phyloP scores from a whole-genome alignment of 2,888 invertebrate species.

The Andrena chrysosceles region DNA sequence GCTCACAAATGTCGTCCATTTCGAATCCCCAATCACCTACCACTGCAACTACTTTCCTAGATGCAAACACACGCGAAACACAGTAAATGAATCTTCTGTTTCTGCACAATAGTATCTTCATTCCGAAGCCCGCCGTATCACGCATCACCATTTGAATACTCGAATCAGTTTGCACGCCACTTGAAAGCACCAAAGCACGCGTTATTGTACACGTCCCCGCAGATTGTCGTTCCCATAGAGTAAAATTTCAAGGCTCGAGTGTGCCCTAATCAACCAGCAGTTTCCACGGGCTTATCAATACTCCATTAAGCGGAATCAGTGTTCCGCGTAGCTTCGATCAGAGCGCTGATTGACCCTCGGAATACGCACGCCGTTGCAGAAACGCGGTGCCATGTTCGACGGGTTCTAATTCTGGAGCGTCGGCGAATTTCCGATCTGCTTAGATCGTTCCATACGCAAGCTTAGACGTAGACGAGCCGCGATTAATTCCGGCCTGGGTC shows the following conservation, averaged over 20 bases:
- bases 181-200: too few relatives aligned
- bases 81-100: too few relatives aligned
- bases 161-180: too few relatives aligned
- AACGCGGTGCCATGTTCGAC: slow-evolving; percentile 39
- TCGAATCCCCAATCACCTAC: too few relatives aligned
- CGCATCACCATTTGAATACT: too few relatives aligned
- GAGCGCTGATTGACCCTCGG: slow-evolving; percentile 43
- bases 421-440: slow-evolving; percentile 65
- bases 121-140: too few relatives aligned
- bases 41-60: too few relatives aligned
- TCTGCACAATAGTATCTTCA: too few relatives aligned
- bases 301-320: slow-evolving; percentile 29
- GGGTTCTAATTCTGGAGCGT: slow-evolving; percentile 53
- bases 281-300: slow-evolving; percentile 15
- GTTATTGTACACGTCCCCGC: not conserved
- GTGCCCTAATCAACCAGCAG: slow-evolving; percentile 11
- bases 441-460: slow-evolving; percentile 60
- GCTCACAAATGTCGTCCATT: too few relatives aligned
- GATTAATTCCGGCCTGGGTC: slow-evolving; percentile 60
- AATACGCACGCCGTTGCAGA: slow-evolving; percentile 10
- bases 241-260: not conserved
- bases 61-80: too few relatives aligned
- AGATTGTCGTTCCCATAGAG: not conserved
- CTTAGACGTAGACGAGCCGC: slow-evolving; percentile 56
- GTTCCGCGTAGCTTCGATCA: slow-evolving; percentile 12